Conservation (phyloP, 2,888 invertebrate genomes). For the Corythucha ciliata region DNA sequence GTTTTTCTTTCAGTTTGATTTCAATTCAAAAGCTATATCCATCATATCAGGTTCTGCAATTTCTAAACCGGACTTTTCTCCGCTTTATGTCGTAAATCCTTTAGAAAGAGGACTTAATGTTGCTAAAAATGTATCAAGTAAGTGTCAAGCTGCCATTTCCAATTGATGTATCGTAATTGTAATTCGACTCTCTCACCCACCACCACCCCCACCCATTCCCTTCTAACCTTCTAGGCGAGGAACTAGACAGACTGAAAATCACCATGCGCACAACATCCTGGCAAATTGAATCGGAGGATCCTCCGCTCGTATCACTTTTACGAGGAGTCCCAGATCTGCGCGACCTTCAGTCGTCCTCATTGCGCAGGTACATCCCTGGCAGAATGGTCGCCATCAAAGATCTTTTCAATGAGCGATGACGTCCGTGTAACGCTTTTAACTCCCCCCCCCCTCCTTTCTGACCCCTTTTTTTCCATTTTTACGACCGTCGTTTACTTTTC, state of each 20-base stretch:
- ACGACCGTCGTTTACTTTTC: too few relatives aligned
- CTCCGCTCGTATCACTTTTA: slow-evolving; percentile 11
- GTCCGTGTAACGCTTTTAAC: too few relatives aligned
- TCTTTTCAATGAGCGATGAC: slow-evolving; percentile 23
- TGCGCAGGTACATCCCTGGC: slow-evolving; percentile 14
- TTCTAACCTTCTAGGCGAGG: slow-evolving; percentile 43
- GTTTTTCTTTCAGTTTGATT: slow-evolving; percentile 54
- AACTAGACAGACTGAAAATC: slow-evolving; percentile 55
- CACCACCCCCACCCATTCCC: not conserved
- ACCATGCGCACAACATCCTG: slow-evolving; percentile 62
- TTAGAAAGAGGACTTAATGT: slow-evolving; percentile 71
- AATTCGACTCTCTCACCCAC: not conserved
- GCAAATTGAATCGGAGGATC: slow-evolving; percentile 49
- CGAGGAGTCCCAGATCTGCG: not conserved
- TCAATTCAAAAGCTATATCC: slow-evolving; percentile 61
- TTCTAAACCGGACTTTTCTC: slow-evolving; percentile 58
- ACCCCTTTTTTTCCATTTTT: too few relatives aligned
- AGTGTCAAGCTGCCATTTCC: too few relatives aligned
- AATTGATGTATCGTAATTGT: too few relatives aligned
- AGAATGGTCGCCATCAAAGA: slow-evolving; percentile 27
- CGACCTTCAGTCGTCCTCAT: not conserved
- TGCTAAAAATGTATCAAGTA: slow-evolving; percentile 66
- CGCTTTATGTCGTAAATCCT: slow-evolving; percentile 78
- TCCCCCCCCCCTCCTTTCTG: too few relatives aligned
- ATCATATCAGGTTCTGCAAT: slow-evolving; percentile 56